phyloP scores from a whole-genome alignment of 2,113 vertebrate genomes.

The Notiomystis cincta region DNA sequence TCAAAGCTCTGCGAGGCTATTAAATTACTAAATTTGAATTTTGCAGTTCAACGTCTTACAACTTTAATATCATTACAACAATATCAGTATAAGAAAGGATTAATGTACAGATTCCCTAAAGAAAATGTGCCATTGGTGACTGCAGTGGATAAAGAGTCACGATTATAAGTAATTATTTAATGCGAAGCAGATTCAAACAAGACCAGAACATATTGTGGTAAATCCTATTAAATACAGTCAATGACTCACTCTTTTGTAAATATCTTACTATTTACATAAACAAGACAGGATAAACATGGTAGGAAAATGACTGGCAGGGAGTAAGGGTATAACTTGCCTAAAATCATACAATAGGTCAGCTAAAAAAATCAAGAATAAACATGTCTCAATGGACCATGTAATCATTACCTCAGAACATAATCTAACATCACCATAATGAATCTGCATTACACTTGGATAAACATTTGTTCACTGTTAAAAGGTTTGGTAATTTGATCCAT shows the following conservation, averaged over 20 bases:
- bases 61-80: background rate
- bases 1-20: background rate
- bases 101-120: slow-evolving; percentile 14
- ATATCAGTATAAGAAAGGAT: background rate
- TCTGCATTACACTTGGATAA: slow-evolving; percentile 27
- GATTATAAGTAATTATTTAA: slow-evolving; percentile 20
- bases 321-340: background rate
- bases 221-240: slow-evolving; percentile 14
- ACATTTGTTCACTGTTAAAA: slow-evolving; percentile 2
- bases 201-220: slow-evolving; percentile 2
- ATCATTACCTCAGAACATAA: slow-evolving; percentile 7
- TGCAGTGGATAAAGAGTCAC: background rate
- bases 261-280: background rate
- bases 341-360: background rate
- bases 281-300: background rate
- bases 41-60: background rate
- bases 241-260: background rate
- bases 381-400: background rate
- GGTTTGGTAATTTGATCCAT: background rate
- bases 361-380: background rate
- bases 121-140: background rate
- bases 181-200: background rate
- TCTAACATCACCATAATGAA: background rate
- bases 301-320: background rate
- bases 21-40: background rate